Conservation (phyloP, 2,888 invertebrate species). For the Rotaria sp. region DNA sequence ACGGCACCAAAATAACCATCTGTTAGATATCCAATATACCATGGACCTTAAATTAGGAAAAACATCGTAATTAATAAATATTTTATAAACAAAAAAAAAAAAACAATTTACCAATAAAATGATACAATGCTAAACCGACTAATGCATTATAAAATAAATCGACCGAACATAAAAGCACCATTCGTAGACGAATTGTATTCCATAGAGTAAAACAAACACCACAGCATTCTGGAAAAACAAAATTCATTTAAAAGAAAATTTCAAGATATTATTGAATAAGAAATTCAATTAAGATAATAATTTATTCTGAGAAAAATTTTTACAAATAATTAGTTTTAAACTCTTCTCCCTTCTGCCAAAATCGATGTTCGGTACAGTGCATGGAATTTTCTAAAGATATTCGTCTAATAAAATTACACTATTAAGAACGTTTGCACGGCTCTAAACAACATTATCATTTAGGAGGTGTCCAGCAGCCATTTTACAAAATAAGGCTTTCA, state of each 20-base stretch:
- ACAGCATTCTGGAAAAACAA: background rate
- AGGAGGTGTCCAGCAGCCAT: too few relatives aligned
- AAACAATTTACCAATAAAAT: constrained; percentile 15
- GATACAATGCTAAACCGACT: background rate
- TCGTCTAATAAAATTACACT: too few relatives aligned
- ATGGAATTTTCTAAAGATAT: too few relatives aligned
- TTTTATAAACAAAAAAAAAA: background rate
- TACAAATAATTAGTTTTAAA: too few relatives aligned
- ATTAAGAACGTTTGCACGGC: too few relatives aligned
- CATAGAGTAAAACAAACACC: background rate
- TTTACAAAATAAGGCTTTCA: too few relatives aligned
- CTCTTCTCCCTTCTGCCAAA: too few relatives aligned
- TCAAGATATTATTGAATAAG: too few relatives aligned
- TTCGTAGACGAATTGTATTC: background rate
- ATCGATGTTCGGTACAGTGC: too few relatives aligned
- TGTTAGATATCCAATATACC: constrained; percentile 76
- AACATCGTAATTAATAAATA: background rate
- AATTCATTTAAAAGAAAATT: background rate
- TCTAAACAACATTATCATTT: too few relatives aligned
- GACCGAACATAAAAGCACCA: background rate
- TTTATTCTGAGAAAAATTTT: too few relatives aligned
- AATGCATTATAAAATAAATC: constrained; percentile 15
- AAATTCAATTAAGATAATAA: too few relatives aligned
- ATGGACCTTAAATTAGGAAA: constrained; percentile 63
- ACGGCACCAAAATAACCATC: constrained; percentile 71